phyloP scores from a whole-genome alignment of 2,888 invertebrate genomes.

The Diarsia brunnea region DNA sequence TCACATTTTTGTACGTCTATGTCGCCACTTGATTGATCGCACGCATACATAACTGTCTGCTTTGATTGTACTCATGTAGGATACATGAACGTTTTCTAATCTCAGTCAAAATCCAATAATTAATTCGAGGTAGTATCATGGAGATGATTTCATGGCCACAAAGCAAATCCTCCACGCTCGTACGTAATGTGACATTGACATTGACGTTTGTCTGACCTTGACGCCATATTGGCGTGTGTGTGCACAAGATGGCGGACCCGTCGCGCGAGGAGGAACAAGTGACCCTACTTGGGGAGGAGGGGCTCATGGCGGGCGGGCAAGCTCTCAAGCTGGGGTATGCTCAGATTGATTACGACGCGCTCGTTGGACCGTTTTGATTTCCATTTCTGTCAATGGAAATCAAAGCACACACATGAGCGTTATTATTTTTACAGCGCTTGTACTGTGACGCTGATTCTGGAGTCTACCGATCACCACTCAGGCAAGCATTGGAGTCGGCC shows the following conservation, averaged over 20 bases:
- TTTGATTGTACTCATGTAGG: slow-evolving; percentile 42
- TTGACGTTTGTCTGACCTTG: slow-evolving; percentile 93
- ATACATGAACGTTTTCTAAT: slow-evolving; percentile 56
- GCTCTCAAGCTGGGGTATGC: slow-evolving; percentile 99
- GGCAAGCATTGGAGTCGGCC: slow-evolving; percentile 93
- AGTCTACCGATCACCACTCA: slow-evolving; percentile 94
- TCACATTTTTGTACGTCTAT: slow-evolving; percentile 77
- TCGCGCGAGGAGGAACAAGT: slow-evolving; percentile 98
- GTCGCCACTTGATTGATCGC: slow-evolving; percentile 70
- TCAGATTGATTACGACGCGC: slow-evolving; percentile 80
- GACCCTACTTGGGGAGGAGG: slow-evolving; percentile 99
- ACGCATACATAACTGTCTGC: slow-evolving; percentile 65
- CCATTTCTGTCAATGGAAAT: slow-evolving; percentile 77
- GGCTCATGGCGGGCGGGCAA: slow-evolving; percentile 98
- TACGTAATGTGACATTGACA: slow-evolving; percentile 90
- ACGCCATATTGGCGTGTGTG: slow-evolving; percentile 89
- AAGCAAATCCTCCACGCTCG: slow-evolving; percentile 66
- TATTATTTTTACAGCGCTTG: slow-evolving; percentile 94
- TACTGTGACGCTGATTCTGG: slow-evolving; percentile 93
- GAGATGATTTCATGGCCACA: slow-evolving; percentile 59
- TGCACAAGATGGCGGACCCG: slow-evolving; percentile 98
- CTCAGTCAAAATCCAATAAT: slow-evolving; percentile 53
- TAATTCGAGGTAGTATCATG: slow-evolving; percentile 52
- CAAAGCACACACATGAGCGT: slow-evolving; percentile 88
- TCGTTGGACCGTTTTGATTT: slow-evolving; percentile 85